Percentiles rank a stretch among this genome's conserved stretches.
phyloP scores from a whole-genome alignment of 2,113 vertebrate species.

The Lepus timidus region DNA sequence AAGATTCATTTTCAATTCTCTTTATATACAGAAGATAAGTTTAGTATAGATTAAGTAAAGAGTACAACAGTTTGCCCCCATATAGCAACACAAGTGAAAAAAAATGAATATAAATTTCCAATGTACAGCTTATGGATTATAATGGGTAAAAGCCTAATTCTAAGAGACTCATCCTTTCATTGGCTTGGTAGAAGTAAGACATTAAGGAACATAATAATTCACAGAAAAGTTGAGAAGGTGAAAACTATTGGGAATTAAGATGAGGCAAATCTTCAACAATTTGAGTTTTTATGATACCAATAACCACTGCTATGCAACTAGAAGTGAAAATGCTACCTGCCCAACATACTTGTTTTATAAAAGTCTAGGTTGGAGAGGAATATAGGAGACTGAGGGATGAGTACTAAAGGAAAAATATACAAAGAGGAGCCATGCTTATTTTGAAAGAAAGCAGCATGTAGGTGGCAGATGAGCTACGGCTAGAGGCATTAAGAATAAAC shows the following conservation, averaged over 20 bases:
- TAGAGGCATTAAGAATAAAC: neutral
- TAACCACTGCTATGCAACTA: neutral
- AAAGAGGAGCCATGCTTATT: neutral
- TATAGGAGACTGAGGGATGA: neutral
- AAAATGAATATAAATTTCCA: no score
- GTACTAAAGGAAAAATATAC: neutral
- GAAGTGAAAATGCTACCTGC: neutral
- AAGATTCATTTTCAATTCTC: no score
- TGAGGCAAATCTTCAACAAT: neutral
- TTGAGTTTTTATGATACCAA: neutral
- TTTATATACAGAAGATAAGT: no score
- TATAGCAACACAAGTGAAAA: no score
- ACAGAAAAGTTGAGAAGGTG: conserved; percentile 26
- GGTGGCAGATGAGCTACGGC: neutral
- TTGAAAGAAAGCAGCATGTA: neutral
- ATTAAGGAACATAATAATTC: neutral
- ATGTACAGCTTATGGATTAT: no score
- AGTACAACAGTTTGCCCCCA: no score
- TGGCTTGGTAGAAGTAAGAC: neutral
- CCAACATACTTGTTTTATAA: neutral
- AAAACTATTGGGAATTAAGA: neutral
- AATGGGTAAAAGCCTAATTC: neutral
- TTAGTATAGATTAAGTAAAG: no score
- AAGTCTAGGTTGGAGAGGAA: neutral
- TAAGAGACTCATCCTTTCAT: neutral